phyloP scores from a whole-genome alignment of 2,888 invertebrate species.

The Eupithecia centaureata region DNA sequence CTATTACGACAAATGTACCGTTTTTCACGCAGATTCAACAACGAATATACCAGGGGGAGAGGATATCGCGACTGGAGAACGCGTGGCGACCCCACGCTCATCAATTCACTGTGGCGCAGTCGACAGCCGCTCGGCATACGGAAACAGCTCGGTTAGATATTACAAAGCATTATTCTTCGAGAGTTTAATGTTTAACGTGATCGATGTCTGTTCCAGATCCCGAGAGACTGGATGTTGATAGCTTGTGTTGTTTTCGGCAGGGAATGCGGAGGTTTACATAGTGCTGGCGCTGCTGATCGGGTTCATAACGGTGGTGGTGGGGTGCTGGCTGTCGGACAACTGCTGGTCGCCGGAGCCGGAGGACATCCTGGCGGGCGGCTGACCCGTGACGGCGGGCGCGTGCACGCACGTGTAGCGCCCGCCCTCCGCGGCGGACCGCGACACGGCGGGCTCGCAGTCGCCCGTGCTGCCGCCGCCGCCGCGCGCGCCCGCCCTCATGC shows the following conservation, averaged over 20 bases:
- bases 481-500: slow-evolving; percentile 66
- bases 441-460: slow-evolving; percentile 68
- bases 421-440: slow-evolving; percentile 74
- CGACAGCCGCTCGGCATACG: slow-evolving; percentile 89
- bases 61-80: slow-evolving; percentile 89
- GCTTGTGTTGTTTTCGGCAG: slow-evolving; percentile 62
- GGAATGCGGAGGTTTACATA: slow-evolving; percentile 90
- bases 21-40: slow-evolving; percentile 82
- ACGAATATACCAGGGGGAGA: slow-evolving; percentile 84
- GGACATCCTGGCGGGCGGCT: slow-evolving; percentile 86
- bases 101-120: slow-evolving; percentile 89
- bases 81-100: slow-evolving; percentile 88
- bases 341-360: slow-evolving; percentile 91
- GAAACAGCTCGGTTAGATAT: slow-evolving; percentile 84
- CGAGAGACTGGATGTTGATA: background rate
- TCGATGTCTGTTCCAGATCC: slow-evolving; percentile 8
- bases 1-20: slow-evolving; percentile 28
- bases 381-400: slow-evolving; percentile 87
- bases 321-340: slow-evolving; percentile 91
- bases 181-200: slow-evolving; percentile 24
- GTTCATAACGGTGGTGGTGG: slow-evolving; percentile 88
- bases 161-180: slow-evolving; percentile 25
- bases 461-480: slow-evolving; percentile 71
- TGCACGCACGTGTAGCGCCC: slow-evolving; percentile 84
- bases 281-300: slow-evolving; percentile 89